Conservation (phyloP, 1,140 invertebrate species). For the Diorhabda sublineata region DNA sequence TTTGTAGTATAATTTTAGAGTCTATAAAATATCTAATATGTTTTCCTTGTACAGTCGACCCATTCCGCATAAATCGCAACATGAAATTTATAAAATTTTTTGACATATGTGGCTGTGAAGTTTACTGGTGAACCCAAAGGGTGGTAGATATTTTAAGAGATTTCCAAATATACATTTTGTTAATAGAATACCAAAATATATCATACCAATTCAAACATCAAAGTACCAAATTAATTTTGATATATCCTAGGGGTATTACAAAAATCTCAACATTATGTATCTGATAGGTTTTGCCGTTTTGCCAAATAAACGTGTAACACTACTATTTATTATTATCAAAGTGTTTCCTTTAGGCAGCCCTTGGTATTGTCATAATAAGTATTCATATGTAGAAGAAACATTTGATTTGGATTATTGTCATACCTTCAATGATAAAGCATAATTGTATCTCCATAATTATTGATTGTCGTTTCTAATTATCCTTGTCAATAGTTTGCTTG, state of each 20-base stretch:
- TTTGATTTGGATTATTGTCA: neutral
- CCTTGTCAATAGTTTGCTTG: neutral
- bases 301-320: neutral
- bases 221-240: neutral
- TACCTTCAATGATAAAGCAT: neutral
- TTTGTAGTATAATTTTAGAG: too few species aligned
- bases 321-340: neutral
- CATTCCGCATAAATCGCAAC: too few species aligned
- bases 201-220: too few species aligned
- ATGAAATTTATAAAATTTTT: too few species aligned
- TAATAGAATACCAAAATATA: too few species aligned
- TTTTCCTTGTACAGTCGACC: too few species aligned
- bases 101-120: too few species aligned
- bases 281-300: neutral
- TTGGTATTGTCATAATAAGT: neutral
- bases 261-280: neutral
- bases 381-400: neutral
- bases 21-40: too few species aligned
- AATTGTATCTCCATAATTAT: neutral
- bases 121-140: too few species aligned
- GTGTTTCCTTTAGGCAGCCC: neutral
- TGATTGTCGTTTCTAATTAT: slow-evolving; percentile 1
- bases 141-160: too few species aligned
- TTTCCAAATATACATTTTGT: too few species aligned
- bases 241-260: neutral